Conservation (phyloP, 2,113 vertebrate species). For the Cyprinodon brontotheroides region DNA sequence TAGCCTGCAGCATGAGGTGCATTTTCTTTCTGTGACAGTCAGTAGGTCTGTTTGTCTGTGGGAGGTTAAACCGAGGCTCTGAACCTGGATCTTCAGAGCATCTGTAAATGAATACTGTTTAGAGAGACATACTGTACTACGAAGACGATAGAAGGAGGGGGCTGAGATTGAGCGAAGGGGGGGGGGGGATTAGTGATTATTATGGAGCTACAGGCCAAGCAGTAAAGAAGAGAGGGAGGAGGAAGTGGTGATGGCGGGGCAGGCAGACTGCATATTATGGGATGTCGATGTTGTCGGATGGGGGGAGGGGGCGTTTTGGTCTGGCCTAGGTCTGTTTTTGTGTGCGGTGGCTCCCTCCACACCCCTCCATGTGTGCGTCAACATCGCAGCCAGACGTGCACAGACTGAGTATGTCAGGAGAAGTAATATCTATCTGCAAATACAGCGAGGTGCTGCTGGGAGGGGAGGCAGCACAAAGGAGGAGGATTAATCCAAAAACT, state of each 20-base stretch:
- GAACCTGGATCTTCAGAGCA: conserved; percentile 42
- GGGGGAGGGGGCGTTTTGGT: conserved; percentile 75
- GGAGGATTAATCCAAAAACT: conserved; percentile 55
- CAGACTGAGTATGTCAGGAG: conserved; percentile 33
- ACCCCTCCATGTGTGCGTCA: conserved; percentile 4
- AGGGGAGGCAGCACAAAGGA: conserved; percentile 43
- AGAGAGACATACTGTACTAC: conserved; percentile 46
- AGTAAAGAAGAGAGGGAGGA: conserved; percentile 46
- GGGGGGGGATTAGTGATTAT: conserved; percentile 71
- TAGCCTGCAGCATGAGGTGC: not conserved
- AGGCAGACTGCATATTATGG: conserved; percentile 73
- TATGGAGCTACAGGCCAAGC: conserved; percentile 65
- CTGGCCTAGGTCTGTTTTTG: conserved; percentile 68
- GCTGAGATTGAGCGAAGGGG: conserved; percentile 9
- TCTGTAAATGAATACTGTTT: conserved; percentile 45
- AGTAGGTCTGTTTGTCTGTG: not conserved
- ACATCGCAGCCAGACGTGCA: conserved; percentile 30
- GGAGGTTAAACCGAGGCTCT: conserved; percentile 30
- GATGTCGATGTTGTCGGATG: conserved; percentile 70
- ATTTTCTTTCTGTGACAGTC: conserved; percentile 7
- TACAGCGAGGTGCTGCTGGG: conserved; percentile 22
- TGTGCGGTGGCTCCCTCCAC: conserved; percentile 26
- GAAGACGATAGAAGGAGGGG: not conserved
- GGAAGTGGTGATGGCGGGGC: conserved; percentile 27
- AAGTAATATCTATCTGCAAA: conserved; percentile 49